These are phyloP conservation scores for Lithophane leautieri DNA, from an alignment of 2,888 invertebrate species.

Conservation along the genomic window DNA sequence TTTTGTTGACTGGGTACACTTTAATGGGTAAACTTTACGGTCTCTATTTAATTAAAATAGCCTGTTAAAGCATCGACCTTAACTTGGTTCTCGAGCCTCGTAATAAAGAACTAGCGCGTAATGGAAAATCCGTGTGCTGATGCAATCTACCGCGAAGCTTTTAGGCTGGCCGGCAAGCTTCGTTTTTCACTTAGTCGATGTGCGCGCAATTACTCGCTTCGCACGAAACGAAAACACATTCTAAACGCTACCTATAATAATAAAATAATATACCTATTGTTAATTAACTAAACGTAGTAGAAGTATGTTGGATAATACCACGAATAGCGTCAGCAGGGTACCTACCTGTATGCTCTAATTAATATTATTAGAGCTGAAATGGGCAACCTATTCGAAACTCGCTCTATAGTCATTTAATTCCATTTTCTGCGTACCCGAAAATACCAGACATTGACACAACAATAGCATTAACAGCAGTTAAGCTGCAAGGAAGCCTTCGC, in stretches of 20 bases:
- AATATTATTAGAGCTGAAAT: conserved; percentile 1
- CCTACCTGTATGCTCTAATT: conserved; percentile 3
- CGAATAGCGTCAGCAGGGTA: not conserved
- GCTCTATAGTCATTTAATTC: conserved; percentile 20
- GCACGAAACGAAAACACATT: conserved; percentile 69
- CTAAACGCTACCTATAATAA: conserved; percentile 37
- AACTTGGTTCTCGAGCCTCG: conserved; percentile 69
- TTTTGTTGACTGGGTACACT: conserved; percentile 45
- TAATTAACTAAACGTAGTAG: conserved; percentile 23
- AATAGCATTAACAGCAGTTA: conserved; percentile 39
- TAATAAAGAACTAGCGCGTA: conserved; percentile 80
- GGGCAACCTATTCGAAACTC: conserved; percentile 3
- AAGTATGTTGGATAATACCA: conserved; percentile 3
- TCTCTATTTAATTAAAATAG: conserved; percentile 68
- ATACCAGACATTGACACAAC: conserved; percentile 29
- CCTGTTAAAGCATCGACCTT: conserved; percentile 65
- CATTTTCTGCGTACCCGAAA: conserved; percentile 15
- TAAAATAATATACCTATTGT: conserved; percentile 15
- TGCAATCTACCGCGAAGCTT: conserved; percentile 87
- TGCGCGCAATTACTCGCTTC: conserved; percentile 80
- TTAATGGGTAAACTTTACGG: conserved; percentile 47
- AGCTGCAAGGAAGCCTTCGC: conserved; percentile 32
- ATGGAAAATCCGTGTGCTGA: conserved; percentile 89
- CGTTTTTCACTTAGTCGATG: conserved; percentile 85
- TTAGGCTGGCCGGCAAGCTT: conserved; percentile 82